Percentiles rank a stretch among this genome's conserved stretches.
Evolutionary conservation across 53 echinoderm and acorn worm genomes (phyloP).

Genomic region (Holothuria leucospilota): DNA sequence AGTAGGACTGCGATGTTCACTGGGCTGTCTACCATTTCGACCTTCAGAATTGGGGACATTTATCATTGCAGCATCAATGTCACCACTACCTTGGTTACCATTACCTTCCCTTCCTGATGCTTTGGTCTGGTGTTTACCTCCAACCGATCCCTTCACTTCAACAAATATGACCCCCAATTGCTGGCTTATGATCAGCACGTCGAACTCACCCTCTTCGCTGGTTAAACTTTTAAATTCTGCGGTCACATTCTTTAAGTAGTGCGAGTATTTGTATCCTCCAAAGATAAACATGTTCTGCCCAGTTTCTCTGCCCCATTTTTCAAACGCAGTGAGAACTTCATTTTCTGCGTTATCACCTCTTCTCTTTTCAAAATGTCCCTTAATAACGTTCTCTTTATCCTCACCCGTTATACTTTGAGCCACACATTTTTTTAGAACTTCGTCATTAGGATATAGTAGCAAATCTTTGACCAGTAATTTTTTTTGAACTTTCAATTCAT

Average conservation of each 20-base stretch:
- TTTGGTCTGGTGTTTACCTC: too few species aligned
- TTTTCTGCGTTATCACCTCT: neutral
- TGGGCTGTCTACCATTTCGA: too few species aligned
- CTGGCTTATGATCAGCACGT: slow-evolving; percentile 18
- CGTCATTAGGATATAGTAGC: too few species aligned
- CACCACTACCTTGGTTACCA: too few species aligned
- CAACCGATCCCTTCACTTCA: slow-evolving; percentile 7
- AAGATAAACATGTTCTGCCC: slow-evolving; percentile 26
- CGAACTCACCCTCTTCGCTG: slow-evolving; percentile 5
- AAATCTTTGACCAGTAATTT: too few species aligned
- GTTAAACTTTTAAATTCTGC: neutral
- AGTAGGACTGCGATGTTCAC: too few species aligned
- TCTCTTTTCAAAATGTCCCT: neutral
- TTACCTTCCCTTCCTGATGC: too few species aligned
- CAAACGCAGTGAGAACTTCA: slow-evolving; percentile 1
- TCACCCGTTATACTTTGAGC: neutral
- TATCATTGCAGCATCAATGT: too few species aligned
- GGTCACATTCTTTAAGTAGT: neutral
- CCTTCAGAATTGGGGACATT: too few species aligned
- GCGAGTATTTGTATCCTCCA: slow-evolving; percentile 15
- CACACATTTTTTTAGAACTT: too few species aligned
- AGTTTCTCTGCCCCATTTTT: slow-evolving; percentile 4
- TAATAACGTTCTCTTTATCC: neutral
- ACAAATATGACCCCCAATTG: slow-evolving; percentile 21
- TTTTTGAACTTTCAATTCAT: too few species aligned